phyloP scores from a whole-genome alignment of 2,797 vertebrate species.

The Glyptemys insculpta region DNA sequence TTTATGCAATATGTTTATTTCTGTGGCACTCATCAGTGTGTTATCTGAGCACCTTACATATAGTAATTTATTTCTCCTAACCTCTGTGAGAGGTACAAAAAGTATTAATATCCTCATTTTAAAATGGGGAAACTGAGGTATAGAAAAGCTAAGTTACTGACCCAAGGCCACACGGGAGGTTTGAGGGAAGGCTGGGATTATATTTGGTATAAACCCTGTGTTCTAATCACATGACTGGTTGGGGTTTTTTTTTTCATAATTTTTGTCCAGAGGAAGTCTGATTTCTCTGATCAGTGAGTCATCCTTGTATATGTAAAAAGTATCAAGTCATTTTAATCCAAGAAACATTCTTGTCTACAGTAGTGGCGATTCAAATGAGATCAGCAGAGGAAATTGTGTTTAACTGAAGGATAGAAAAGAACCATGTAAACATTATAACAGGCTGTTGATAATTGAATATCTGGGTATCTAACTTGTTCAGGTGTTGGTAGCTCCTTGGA shows the following conservation, averaged over 20 bases:
- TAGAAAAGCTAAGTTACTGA: neutral
- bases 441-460: neutral
- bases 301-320: neutral
- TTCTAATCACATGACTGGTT: accelerated
- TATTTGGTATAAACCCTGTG: neutral
- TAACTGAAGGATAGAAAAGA: neutral
- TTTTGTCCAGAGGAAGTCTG: neutral
- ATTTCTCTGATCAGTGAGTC: slow-evolving; percentile 14
- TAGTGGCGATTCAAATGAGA: neutral
- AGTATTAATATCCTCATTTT: neutral
- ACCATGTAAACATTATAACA: accelerated
- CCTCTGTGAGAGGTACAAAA: neutral
- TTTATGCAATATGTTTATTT: neutral
- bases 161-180: neutral
- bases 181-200: neutral
- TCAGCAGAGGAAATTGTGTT: neutral
- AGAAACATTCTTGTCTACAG: neutral
- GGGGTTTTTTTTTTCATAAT: accelerated
- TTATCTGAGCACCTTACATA: accelerated
- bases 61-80: neutral
- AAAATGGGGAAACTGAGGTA: neutral
- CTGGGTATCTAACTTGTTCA: neutral
- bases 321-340: neutral
- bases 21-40: accelerated
- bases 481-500: neutral